Evolutionary conservation across 2,888 invertebrate genomes (phyloP).

Genomic region (Antitype chi): DNA sequence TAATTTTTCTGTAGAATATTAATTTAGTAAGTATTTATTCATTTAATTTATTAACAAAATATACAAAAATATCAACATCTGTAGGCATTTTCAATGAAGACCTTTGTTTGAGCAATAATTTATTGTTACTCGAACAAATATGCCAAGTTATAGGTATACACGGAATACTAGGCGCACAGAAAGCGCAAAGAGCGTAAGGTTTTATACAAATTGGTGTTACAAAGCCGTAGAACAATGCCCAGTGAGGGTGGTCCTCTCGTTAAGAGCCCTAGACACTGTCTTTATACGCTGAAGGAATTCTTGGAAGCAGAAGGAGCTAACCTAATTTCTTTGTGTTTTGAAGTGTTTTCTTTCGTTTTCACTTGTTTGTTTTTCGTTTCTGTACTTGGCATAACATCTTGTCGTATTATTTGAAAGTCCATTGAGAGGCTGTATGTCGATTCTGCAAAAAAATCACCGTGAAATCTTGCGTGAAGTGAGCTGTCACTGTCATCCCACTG

Average conservation of each 20-base stretch:
- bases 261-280: slow-evolving; percentile 47
- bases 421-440: background rate
- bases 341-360: slow-evolving; percentile 13
- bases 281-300: slow-evolving; percentile 48
- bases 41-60: background rate
- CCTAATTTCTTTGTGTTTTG: slow-evolving; percentile 30
- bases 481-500: too few species aligned
- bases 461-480: too few species aligned
- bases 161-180: slow-evolving; percentile 55
- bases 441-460: too few species aligned
- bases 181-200: slow-evolving; percentile 49
- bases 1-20: too few species aligned
- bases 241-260: slow-evolving; percentile 34
- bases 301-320: slow-evolving; percentile 16
- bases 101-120: background rate
- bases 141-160: background rate
- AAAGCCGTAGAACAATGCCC: slow-evolving; percentile 59
- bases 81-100: background rate
- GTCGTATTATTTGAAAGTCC: background rate
- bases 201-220: slow-evolving; percentile 63
- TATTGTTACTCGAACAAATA: slow-evolving; percentile 38
- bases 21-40: background rate
- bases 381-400: background rate
- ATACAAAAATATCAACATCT: background rate
- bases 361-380: background rate